phyloP scores from a whole-genome alignment of 2,888 invertebrate species.

The Dilophus febrilis region DNA sequence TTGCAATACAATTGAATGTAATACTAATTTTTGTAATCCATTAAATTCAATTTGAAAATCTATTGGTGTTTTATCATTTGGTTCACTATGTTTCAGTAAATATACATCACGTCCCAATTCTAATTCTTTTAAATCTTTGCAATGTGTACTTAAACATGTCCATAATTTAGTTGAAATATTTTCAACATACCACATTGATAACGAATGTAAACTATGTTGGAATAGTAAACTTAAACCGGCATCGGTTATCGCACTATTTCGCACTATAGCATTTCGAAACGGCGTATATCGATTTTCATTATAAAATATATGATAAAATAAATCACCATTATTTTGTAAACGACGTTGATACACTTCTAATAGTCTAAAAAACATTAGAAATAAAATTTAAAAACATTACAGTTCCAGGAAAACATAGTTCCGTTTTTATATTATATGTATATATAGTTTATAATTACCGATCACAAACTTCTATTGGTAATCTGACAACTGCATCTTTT shows the following conservation, averaged over 20 bases:
- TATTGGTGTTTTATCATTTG: conserved; percentile 35
- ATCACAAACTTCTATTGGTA: conserved; percentile 57
- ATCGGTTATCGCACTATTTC: conserved; percentile 55
- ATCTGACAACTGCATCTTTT: conserved; percentile 40
- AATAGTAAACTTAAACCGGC: conserved; percentile 50
- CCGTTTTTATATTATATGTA: too few species aligned
- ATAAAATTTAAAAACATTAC: too few species aligned
- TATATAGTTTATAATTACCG: too few species aligned
- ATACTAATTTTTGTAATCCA: conserved; percentile 24
- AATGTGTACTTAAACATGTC: conserved; percentile 47
- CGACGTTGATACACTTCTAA: conserved; percentile 28
- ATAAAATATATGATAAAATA: conserved; percentile 51
- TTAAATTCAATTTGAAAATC: conserved; percentile 36
- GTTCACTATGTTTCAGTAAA: conserved; percentile 36
- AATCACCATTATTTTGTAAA: conserved; percentile 41
- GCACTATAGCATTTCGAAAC: conserved; percentile 48
- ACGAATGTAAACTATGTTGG: conserved; percentile 52
- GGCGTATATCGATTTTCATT: conserved; percentile 46
- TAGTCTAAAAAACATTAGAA: conserved; percentile 26
- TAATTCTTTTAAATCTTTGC: conserved; percentile 49
- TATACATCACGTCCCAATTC: conserved; percentile 51
- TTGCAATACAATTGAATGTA: conserved; percentile 28
- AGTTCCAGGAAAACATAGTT: too few species aligned
- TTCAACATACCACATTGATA: conserved; percentile 60
- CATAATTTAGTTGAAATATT: conserved; percentile 45